Evolutionary conservation across 30 jellyfish, hydroid and myxozoan species (phyloP).

Genomic region (Aurelia coerulea): DNA sequence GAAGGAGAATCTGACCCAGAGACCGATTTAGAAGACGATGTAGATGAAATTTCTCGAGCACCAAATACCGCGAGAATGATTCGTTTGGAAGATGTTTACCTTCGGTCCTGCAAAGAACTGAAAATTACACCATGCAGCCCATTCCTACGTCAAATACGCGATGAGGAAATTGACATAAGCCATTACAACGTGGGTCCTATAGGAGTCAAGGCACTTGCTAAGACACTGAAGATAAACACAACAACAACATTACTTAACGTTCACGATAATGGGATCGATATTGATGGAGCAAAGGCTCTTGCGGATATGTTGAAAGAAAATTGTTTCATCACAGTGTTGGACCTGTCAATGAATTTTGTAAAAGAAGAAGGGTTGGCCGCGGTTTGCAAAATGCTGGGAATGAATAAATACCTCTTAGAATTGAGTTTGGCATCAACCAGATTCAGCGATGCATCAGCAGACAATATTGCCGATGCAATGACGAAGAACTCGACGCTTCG

Average conservation of each 20-base stretch:
- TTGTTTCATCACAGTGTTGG: conserved; percentile 44
- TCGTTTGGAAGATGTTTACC: conserved; percentile 40
- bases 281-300: conserved; percentile 55
- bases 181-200: conserved; percentile 72
- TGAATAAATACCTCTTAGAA: conserved; percentile 27
- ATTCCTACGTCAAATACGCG: conserved; percentile 47
- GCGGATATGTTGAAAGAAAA: conserved; percentile 48
- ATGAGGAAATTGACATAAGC: conserved; percentile 62
- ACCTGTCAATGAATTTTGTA: conserved; percentile 60
- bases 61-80: background rate
- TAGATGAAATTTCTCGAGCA: background rate
- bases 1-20: conserved; percentile 43
- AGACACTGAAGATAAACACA: conserved; percentile 33
- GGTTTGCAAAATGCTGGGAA: conserved; percentile 8
- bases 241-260: conserved; percentile 31
- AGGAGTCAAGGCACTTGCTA: conserved; percentile 68
- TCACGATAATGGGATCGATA: conserved; percentile 67
- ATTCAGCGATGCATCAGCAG: conserved; percentile 15
- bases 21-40: conserved; percentile 68
- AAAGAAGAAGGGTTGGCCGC: conserved; percentile 43
- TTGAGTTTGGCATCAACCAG: conserved; percentile 53
- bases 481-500: conserved; percentile 44
- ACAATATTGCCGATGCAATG: conserved; percentile 20
- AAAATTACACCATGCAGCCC: conserved; percentile 51
- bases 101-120: conserved; percentile 30